Conservation (phyloP, 2,888 invertebrate species). For the Spisula subtruncata region DNA sequence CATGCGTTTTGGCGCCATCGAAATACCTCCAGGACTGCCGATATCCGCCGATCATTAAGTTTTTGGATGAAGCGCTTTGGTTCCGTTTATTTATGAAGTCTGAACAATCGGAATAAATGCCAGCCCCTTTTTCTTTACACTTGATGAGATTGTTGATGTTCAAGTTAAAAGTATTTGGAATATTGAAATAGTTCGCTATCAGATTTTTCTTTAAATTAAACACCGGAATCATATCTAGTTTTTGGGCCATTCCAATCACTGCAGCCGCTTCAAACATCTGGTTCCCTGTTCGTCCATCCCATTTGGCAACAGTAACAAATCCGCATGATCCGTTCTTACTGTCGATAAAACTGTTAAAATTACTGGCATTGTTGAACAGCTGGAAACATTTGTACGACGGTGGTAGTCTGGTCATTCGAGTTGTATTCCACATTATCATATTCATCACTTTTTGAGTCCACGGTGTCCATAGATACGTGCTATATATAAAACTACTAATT, state of each 20-base stretch:
- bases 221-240: background rate
- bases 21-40: conserved; percentile 41
- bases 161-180: background rate
- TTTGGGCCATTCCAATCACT: background rate
- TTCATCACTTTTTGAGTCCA: too few relatives aligned
- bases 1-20: too few relatives aligned
- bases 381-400: background rate
- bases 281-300: conserved; percentile 28
- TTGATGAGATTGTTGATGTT: background rate
- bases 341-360: too few relatives aligned
- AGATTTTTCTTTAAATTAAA: background rate
- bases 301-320: background rate
- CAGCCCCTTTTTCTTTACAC: background rate
- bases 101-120: background rate
- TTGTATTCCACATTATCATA: background rate
- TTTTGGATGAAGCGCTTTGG: too few relatives aligned
- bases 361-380: background rate
- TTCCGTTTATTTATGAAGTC: background rate
- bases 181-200: background rate
- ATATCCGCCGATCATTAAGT: background rate
- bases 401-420: background rate
- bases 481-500: too few relatives aligned
- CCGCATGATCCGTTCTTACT: background rate
- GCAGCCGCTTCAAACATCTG: conserved; percentile 40
- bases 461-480: too few relatives aligned